Base-by-base conservation (phyloP, 2,113 vertebrate genomes). In the Phyllopteryx taeniolatus region DNA sequence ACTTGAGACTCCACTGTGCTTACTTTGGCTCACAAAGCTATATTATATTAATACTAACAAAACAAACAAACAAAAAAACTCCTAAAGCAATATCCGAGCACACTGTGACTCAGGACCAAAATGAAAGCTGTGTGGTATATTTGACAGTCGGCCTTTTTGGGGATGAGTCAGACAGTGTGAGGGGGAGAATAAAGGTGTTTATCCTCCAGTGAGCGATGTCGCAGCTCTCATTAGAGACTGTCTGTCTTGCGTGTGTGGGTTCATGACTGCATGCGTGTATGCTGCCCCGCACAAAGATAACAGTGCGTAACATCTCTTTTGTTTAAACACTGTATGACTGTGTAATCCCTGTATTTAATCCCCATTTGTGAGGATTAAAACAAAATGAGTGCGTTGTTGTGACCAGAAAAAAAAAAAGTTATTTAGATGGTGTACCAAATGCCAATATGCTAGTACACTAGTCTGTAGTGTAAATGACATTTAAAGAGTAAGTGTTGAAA, bases 261-360 rank as follows among this genome's bases (percentile, higher is more conserved):
- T 22, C 20, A 10, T 22, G 20, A 57, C 8, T 54, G 43, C 7
- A 44, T 44, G 51, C 17, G 51, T 54, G 51, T 20, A 54, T 54
- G 51, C 6, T 46, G n/a, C 33, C 12, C 4, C 27, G 42, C 27
- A 63, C 9, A 4, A 57, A 57, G 51, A 54, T 9, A n/a, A 33
- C 4, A 61, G 5, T 1, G 4, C 59, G 11, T 61, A 15, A 61
- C 5, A 61, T 81, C 65, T 59, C 64, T 73, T 68, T 75, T 86
- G 77, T 86, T 86, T 79, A 76, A 79, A 47, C 60, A 78, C 69
- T 84, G 66, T 17, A 71, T 69, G 73, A 62, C 71, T 72, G 47
- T 73, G 54, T 83, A 78, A 86, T 85, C 84, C 75, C 72, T 67
- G 71, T 74, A 47, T 82, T 86, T 81, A 83, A 88, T 87, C 86